Conservation (phyloP, 2,888 invertebrate genomes). For the Matsumyia berberina region DNA sequence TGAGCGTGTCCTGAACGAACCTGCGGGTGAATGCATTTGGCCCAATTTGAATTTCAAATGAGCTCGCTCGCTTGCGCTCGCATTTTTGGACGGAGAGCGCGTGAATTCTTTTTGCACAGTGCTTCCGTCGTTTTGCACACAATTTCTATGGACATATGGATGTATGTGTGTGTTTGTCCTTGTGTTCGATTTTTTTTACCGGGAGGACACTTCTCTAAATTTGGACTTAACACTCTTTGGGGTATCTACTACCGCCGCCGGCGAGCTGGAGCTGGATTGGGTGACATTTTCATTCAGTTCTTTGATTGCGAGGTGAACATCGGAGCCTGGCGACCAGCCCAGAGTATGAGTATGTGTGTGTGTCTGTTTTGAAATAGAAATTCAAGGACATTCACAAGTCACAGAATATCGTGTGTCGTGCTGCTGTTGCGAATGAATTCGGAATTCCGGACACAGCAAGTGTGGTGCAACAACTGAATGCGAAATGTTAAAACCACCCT, state of each 20-base stretch:
- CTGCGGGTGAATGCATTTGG: slow-evolving; percentile 74
- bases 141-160: slow-evolving; percentile 22
- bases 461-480: slow-evolving; percentile 76
- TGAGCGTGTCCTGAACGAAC: slow-evolving; percentile 54
- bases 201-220: slow-evolving; percentile 21
- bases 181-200: slow-evolving; percentile 29
- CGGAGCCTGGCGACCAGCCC: too few species aligned
- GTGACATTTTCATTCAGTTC: slow-evolving; percentile 68
- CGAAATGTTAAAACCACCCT: slow-evolving; percentile 76
- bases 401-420: slow-evolving; percentile 28
- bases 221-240: slow-evolving; percentile 33
- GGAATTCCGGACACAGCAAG: slow-evolving; percentile 73
- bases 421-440: slow-evolving; percentile 67
- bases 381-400: slow-evolving; percentile 71
- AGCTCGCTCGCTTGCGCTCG: slow-evolving; percentile 40
- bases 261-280: background rate
- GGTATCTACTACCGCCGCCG: too few species aligned
- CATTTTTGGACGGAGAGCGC: slow-evolving; percentile 38
- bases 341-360: too few species aligned
- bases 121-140: slow-evolving; percentile 46
- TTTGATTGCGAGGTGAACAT: slow-evolving; percentile 35
- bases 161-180: background rate
- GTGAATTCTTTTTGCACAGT: slow-evolving; percentile 36
- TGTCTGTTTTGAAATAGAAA: slow-evolving; percentile 50
- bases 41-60: slow-evolving; percentile 75